phyloP scores from a whole-genome alignment of 2,888 invertebrate genomes.

The Cryptophagus acutangulus region DNA sequence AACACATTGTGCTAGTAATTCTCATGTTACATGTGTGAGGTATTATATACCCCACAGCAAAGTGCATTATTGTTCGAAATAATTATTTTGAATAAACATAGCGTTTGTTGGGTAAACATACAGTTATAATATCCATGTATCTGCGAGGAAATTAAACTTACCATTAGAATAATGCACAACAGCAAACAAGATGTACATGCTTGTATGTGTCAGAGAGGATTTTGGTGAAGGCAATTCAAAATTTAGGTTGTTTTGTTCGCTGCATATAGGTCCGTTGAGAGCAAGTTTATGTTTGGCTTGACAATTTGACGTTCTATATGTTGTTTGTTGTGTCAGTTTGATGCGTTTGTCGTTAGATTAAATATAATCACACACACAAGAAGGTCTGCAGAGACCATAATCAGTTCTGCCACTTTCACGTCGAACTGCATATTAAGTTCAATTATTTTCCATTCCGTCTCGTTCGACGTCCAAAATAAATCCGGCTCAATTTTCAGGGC shows the following conservation, averaged over 20 bases:
- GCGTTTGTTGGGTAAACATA: no score
- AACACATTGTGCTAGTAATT: no score
- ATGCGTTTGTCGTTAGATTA: constrained; percentile 19
- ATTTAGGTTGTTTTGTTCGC: constrained; percentile 14
- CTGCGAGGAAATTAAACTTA: not conserved
- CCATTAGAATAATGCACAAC: not conserved
- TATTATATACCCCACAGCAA: no score
- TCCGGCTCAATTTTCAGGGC: no score
- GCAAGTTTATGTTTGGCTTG: constrained; percentile 23
- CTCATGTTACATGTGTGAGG: no score
- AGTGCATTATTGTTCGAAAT: no score
- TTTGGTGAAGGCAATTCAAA: constrained; percentile 5
- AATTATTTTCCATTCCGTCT: constrained; percentile 18
- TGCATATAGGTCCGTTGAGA: constrained; percentile 23
- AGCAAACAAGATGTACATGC: not conserved
- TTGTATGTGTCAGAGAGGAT: constrained; percentile 4
- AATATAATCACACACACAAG: constrained; percentile 8
- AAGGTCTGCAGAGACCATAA: constrained; percentile 21
- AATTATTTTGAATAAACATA: no score
- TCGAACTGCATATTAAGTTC: constrained; percentile 21
- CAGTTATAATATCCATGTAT: no score
- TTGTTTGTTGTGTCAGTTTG: constrained; percentile 19
- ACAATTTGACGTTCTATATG: constrained; percentile 25
- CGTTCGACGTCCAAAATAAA: no score
- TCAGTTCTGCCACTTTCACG: constrained; percentile 25